phyloP scores from a whole-genome alignment of 1,140 invertebrate species.

The Megalonaias nervosa region DNA sequence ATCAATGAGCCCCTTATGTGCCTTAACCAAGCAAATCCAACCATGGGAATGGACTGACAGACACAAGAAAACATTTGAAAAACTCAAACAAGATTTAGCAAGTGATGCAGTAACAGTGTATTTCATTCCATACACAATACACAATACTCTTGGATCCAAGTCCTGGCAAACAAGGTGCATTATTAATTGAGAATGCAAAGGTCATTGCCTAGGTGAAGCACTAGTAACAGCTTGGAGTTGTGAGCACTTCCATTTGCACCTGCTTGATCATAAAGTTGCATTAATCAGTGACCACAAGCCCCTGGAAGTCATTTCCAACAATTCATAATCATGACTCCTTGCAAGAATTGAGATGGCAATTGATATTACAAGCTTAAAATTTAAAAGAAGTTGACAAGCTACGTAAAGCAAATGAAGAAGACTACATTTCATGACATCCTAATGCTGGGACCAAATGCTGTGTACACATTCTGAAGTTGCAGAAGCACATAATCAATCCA shows the following conservation, averaged over 20 bases:
- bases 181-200: conserved; percentile 6
- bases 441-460: too few relatives aligned
- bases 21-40: conserved; percentile 6
- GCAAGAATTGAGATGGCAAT: conserved; percentile 35
- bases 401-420: conserved; percentile 2
- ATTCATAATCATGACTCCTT: conserved; percentile 28
- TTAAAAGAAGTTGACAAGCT: conserved; percentile 8
- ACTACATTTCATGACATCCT: too few relatives aligned
- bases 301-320: too few relatives aligned
- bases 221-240: conserved; percentile 65
- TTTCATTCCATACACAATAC: too few relatives aligned
- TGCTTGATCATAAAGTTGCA: conserved; percentile 63
- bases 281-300: too few relatives aligned
- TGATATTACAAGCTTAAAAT: conserved; percentile 30
- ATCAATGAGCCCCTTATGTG: conserved; percentile 34
- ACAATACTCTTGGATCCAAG: too few relatives aligned
- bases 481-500: not conserved
- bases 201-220: conserved; percentile 27
- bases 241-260: conserved; percentile 68
- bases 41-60: conserved; percentile 17
- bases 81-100: too few relatives aligned
- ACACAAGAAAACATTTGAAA: too few relatives aligned
- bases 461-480: not conserved
- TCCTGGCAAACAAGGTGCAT: conserved; percentile 22
- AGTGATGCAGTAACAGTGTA: too few relatives aligned